phyloP scores from a whole-genome alignment of 2,797 vertebrate genomes.

The Argya squamiceps region DNA sequence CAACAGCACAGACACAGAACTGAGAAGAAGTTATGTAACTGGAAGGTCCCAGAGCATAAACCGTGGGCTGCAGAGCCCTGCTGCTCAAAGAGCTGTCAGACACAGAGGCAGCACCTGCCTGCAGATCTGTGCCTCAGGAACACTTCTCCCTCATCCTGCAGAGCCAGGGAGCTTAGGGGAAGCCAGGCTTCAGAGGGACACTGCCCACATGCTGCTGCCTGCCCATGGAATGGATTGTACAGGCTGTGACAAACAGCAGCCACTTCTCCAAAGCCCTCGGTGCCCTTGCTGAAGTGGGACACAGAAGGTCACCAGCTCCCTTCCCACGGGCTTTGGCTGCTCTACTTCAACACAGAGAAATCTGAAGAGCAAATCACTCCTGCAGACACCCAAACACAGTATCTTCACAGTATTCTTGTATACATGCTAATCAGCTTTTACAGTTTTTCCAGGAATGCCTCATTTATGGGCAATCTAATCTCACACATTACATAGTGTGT shows the following conservation, averaged over 20 bases:
- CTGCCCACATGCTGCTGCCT: neutral
- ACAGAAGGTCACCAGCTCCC: neutral
- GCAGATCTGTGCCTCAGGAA: neutral
- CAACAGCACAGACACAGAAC: neutral
- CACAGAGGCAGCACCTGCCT: neutral
- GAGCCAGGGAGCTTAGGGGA: neutral
- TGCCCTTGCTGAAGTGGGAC: neutral
- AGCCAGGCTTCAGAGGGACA: neutral
- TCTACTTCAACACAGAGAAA: neutral
- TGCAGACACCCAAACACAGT: neutral
- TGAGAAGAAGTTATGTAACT: neutral
- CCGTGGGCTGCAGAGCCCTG: neutral
- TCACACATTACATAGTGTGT: neutral
- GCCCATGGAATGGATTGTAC: neutral
- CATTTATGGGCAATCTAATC: neutral
- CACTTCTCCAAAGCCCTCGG: neutral
- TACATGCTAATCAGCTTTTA: neutral
- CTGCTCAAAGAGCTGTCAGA: neutral
- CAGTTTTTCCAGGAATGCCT: neutral
- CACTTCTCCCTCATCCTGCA: neutral
- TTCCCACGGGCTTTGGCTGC: neutral
- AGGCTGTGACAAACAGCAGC: neutral
- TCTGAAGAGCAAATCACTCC: neutral
- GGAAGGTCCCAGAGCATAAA: neutral
- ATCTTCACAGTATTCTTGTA: neutral